Percentiles rank a stretch among this genome's conserved stretches.
phyloP scores from a whole-genome alignment of 1,140 invertebrate genomes.

The Acromyrmex heyeri region DNA sequence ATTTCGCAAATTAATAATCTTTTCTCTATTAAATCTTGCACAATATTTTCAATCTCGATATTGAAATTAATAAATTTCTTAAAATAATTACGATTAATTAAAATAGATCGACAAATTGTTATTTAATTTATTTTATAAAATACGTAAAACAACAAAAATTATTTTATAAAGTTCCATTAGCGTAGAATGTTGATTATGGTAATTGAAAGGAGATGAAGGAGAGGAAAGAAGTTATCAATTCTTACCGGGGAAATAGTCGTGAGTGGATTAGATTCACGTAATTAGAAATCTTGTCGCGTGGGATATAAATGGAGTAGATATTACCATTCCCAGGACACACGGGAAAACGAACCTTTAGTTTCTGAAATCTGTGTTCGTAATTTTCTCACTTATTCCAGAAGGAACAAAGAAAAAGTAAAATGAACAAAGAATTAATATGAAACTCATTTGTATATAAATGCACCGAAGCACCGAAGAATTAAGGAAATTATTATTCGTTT shows the following conservation, averaged over 20 bases:
- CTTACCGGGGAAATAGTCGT: constrained; percentile 24
- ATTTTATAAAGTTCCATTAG: constrained; percentile 18
- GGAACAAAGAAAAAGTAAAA: constrained; percentile 33
- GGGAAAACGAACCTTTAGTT: constrained; percentile 9
- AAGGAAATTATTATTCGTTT: background rate
- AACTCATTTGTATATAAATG: background rate
- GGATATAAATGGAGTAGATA: constrained; percentile 54
- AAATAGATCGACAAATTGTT: background rate
- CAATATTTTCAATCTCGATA: background rate
- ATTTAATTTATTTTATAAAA: background rate
- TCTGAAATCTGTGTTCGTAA: constrained; percentile 30
- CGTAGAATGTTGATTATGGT: constrained; percentile 37
- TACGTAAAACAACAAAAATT: too few species aligned
- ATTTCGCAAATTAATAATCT: background rate
- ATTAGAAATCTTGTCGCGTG: constrained; percentile 61
- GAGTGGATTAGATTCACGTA: constrained; percentile 51
- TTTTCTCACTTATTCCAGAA: constrained; percentile 33
- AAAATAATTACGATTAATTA: background rate
- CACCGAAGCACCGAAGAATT: background rate
- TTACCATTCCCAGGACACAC: constrained; percentile 25
- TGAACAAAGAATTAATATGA: background rate
- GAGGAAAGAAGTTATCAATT: constrained; percentile 35
- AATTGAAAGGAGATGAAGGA: constrained; percentile 2
- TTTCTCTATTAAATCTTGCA: background rate
- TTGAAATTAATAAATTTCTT: constrained; percentile 14